Conservation (phyloP, 2,113 vertebrate species). For the Tapirus terrestris region DNA sequence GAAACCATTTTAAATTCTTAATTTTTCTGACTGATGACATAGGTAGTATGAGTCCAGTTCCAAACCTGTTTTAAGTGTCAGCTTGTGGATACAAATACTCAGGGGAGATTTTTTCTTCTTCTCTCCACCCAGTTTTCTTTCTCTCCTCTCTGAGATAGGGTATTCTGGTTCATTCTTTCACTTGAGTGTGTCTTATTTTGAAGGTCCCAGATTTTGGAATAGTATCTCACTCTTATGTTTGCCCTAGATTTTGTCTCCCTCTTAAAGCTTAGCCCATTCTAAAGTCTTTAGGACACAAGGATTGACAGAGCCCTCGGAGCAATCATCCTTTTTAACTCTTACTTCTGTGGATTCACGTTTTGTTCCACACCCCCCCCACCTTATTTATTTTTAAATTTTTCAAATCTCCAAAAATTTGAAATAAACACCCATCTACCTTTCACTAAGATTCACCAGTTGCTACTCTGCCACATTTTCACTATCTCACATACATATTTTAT, state of each 20-base stretch:
- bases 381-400: neutral
- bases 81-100: neutral
- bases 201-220: constrained; percentile 4
- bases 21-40: neutral
- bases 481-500: neutral
- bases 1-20: neutral
- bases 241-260: neutral
- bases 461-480: neutral
- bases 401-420: neutral
- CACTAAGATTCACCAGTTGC: neutral
- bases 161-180: neutral
- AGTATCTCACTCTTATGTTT: neutral
- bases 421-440: neutral
- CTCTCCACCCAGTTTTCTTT: neutral
- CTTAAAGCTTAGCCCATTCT: neutral
- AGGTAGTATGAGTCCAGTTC: neutral
- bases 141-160: neutral
- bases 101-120: neutral
- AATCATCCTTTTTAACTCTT: neutral
- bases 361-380: neutral
- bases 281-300: neutral
- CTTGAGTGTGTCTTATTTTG: neutral
- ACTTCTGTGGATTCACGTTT: neutral
- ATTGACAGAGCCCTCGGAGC: neutral
- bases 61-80: neutral